phyloP scores from a whole-genome alignment of 2,888 invertebrate species.

The Alviniconcha strummeri region DNA sequence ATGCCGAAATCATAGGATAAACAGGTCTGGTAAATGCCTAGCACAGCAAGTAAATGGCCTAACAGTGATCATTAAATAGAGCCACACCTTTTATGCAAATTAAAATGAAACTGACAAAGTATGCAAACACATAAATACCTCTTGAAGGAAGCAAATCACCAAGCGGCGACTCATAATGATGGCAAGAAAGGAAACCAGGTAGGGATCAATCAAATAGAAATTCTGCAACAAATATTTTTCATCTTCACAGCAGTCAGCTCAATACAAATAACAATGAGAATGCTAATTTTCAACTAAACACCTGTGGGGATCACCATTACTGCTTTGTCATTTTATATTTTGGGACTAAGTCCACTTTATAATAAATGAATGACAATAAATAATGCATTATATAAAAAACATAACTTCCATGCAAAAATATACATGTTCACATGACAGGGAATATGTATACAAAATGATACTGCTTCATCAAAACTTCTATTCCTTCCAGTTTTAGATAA shows the following conservation, averaged over 20 bases:
- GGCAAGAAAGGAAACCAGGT: slow-evolving; percentile 88
- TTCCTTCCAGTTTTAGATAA: no score
- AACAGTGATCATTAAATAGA: no score
- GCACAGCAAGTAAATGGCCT: no score
- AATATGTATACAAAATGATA: no score
- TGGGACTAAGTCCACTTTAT: background rate
- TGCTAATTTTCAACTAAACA: no score
- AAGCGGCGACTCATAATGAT: slow-evolving; percentile 87
- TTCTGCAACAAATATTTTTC: slow-evolving; percentile 81
- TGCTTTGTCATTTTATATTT: background rate
- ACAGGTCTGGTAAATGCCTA: no score
- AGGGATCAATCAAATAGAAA: slow-evolving; percentile 93
- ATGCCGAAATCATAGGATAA: no score
- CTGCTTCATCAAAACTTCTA: no score
- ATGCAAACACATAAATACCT: slow-evolving; percentile 63
- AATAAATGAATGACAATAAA: background rate
- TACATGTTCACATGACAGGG: background rate
- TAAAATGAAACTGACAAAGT: background rate
- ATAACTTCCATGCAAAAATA: background rate
- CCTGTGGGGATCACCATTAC: no score
- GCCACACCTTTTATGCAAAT: no score
- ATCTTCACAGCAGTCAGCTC: no score
- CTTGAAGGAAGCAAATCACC: slow-evolving; percentile 78
- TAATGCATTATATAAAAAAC: background rate
- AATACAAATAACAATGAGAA: no score